Conservation (phyloP, 2,888 invertebrate genomes). For the Eugnorisma glareosa region DNA sequence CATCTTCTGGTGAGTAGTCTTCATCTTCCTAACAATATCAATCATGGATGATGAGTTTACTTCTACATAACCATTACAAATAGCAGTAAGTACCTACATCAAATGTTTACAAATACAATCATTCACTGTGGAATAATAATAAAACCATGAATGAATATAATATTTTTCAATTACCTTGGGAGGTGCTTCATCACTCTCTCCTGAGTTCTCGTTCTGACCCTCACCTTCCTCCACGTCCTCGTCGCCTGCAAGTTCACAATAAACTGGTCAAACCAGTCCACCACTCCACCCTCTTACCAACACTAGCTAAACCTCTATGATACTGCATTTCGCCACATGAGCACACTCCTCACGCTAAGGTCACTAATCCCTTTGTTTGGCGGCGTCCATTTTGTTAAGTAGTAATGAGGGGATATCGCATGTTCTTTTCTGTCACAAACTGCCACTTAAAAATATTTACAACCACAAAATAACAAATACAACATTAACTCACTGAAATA, state of each 20-base stretch:
- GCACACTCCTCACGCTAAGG: constrained; percentile 88
- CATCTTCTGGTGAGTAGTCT: constrained; percentile 96
- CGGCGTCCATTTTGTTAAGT: constrained; percentile 95
- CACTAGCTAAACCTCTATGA: constrained; percentile 74
- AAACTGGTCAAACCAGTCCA: constrained; percentile 86
- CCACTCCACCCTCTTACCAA: constrained; percentile 75
- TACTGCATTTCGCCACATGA: constrained; percentile 75
- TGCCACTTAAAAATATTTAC: constrained; percentile 90
- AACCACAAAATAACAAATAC: constrained; percentile 85
- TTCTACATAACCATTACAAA: constrained; percentile 47
- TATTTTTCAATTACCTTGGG: constrained; percentile 86
- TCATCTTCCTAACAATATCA: constrained; percentile 93
- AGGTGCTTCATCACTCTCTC: constrained; percentile 93
- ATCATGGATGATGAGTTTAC: constrained; percentile 38
- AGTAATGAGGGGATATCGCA: constrained; percentile 93
- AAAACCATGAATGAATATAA: constrained; percentile 53
- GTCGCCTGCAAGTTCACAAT: constrained; percentile 89
- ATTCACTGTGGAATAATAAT: constrained; percentile 50
- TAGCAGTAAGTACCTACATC: constrained; percentile 45
- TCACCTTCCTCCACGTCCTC: constrained; percentile 94
- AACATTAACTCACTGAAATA: constrained; percentile 72
- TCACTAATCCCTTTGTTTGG: constrained; percentile 94
- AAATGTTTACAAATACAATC: constrained; percentile 64
- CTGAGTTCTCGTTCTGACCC: constrained; percentile 93
- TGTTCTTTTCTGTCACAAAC: constrained; percentile 91